Evolutionary conservation across 1,140 invertebrate species (phyloP).

Genomic region (Epicauta chinensis): DNA sequence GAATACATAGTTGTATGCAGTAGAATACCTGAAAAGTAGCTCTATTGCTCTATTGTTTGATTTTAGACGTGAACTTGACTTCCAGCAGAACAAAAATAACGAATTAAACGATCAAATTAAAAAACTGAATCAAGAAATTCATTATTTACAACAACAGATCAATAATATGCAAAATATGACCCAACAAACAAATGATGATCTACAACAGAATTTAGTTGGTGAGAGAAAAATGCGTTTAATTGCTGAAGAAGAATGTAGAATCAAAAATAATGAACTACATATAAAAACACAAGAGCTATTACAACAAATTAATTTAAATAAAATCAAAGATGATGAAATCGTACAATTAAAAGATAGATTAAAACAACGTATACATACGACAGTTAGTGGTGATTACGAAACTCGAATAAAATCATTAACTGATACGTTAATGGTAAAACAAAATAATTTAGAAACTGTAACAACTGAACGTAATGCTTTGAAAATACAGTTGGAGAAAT

Average conservation of each 20-base stretch:
- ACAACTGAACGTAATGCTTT: constrained; percentile 77
- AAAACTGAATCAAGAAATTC: constrained; percentile 50
- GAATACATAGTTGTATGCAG: no score
- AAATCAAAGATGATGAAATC: constrained; percentile 22
- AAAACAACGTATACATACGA: constrained; percentile 10
- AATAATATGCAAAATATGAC: constrained; percentile 31
- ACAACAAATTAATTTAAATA: constrained; percentile 46
- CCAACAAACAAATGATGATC: constrained; percentile 27
- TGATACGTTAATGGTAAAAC: constrained; percentile 74
- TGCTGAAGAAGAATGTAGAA: constrained; percentile 53
- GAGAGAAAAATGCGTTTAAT: constrained; percentile 51
- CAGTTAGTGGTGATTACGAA: constrained; percentile 52
- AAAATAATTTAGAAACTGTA: constrained; percentile 66
- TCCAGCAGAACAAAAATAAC: constrained; percentile 55
- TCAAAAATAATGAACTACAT: constrained; percentile 52
- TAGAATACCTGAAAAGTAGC: no score
- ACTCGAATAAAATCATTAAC: constrained; percentile 63
- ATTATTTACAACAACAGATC: constrained; percentile 35
- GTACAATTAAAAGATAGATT: constrained; percentile 21
- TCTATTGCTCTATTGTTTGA: no score
- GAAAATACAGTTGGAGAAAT: constrained; percentile 68
- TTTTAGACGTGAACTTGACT: constrained; percentile 53
- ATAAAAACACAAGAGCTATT: constrained; percentile 33
- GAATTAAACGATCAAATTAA: constrained; percentile 50
- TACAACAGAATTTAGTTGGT: constrained; percentile 50